Evolutionary conservation across 1,140 invertebrate species (phyloP).

Genomic region (Chelonus insularis): DNA sequence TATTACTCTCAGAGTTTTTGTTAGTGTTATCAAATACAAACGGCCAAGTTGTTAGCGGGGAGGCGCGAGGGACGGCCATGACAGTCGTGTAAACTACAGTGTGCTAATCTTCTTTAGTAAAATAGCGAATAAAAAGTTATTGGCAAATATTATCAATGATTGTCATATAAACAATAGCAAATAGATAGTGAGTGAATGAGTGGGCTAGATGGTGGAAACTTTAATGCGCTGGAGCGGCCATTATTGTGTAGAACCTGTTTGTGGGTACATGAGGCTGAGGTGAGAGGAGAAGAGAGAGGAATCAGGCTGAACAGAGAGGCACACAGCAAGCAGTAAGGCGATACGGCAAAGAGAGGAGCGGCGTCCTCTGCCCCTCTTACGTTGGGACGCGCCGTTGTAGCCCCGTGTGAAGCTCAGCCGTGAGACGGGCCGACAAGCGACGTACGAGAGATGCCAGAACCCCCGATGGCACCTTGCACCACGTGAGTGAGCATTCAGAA

Average conservation of each 20-base stretch:
- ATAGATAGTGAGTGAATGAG: not conserved
- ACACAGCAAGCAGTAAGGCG: not conserved
- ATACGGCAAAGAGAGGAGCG: slow-evolving; percentile 31
- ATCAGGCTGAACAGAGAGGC: not conserved
- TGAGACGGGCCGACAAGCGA: slow-evolving; percentile 36
- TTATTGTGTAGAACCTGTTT: slow-evolving; percentile 41
- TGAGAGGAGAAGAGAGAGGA: slow-evolving; percentile 42
- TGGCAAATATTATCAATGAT: not conserved
- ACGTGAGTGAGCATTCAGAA: slow-evolving; percentile 46
- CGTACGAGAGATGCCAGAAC: slow-evolving; percentile 43
- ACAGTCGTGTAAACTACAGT: slow-evolving; percentile 48
- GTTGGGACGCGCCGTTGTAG: slow-evolving; percentile 41
- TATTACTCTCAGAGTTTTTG: no score
- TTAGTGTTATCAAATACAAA: not conserved
- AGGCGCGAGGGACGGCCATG: slow-evolving; percentile 47
- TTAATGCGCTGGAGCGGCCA: slow-evolving; percentile 31
- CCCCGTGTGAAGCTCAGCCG: slow-evolving; percentile 23
- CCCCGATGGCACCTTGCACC: slow-evolving; percentile 47
- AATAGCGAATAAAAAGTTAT: not conserved
- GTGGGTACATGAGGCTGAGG: slow-evolving; percentile 43
- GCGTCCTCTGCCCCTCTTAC: slow-evolving; percentile 49
- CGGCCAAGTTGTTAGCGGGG: slow-evolving; percentile 31
- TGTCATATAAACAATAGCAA: not conserved
- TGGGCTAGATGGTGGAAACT: not conserved
- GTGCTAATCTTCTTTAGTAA: slow-evolving; percentile 2